phyloP scores from a whole-genome alignment of 2,113 vertebrate species.

The Melanotaenia duboulayi region DNA sequence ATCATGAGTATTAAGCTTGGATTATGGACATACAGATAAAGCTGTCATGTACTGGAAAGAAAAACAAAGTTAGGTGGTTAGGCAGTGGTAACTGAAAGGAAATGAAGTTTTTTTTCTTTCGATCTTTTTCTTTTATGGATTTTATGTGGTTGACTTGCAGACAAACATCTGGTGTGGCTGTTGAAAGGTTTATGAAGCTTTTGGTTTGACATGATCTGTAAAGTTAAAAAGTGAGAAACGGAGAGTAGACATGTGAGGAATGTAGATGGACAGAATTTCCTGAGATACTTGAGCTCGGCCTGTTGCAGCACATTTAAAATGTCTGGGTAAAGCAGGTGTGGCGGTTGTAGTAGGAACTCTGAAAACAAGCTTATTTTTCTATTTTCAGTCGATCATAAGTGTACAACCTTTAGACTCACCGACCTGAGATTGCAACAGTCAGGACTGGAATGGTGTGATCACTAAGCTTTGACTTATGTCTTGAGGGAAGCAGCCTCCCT shows the following conservation, averaged over 20 bases:
- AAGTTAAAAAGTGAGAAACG: neutral
- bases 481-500: slow-evolving; percentile 29
- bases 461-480: slow-evolving; percentile 23
- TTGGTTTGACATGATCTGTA: neutral
- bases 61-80: too few species aligned
- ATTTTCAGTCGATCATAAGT: neutral
- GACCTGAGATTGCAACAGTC: slow-evolving; percentile 7
- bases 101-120: too few species aligned
- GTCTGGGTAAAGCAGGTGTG: slow-evolving; percentile 9
- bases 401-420: slow-evolving; percentile 6
- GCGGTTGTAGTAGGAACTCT: neutral
- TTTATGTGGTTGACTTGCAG: too few species aligned
- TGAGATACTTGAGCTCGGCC: neutral
- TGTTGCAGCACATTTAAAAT: neutral
- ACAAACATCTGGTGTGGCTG: too few species aligned
- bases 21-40: too few species aligned
- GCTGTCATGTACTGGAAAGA: too few species aligned
- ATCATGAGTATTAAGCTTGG: too few species aligned
- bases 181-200: too few species aligned
- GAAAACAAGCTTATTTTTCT: neutral
- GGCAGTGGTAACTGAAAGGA: too few species aligned
- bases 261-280: neutral
- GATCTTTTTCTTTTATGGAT: too few species aligned
- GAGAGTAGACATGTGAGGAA: neutral
- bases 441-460: neutral